Conservation (phyloP, 2,797 vertebrate species). For the Mallotus villosus region DNA sequence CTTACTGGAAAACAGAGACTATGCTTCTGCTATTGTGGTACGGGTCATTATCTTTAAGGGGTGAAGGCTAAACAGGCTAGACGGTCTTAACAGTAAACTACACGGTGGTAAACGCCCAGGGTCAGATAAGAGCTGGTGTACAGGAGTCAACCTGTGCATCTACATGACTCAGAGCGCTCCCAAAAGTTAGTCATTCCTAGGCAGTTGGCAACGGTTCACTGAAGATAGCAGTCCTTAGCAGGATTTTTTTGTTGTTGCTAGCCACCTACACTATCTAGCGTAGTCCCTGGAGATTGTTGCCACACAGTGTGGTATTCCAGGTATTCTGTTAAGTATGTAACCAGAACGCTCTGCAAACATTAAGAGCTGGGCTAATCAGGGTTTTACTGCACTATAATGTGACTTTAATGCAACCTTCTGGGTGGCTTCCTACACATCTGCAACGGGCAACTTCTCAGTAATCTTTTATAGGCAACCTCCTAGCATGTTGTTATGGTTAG, state of each 20-base stretch:
- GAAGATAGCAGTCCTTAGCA: no score
- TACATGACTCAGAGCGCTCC: background rate
- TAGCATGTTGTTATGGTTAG: background rate
- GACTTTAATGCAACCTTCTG: background rate
- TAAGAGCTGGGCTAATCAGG: background rate
- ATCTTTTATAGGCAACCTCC: background rate
- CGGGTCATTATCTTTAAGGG: no score
- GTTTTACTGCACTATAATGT: background rate
- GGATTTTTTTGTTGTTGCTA: no score
- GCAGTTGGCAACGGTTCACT: no score
- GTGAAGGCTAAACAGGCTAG: no score
- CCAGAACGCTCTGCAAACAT: no score
- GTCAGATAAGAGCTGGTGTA: no score
- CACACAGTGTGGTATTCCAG: constrained; percentile 9
- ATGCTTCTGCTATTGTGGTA: no score
- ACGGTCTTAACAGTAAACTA: no score
- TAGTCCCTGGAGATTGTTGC: constrained; percentile 22
- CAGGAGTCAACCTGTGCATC: background rate
- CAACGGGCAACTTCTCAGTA: background rate
- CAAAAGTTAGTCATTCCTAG: background rate
- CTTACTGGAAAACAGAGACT: no score
- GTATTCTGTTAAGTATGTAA: no score
- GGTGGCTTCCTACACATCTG: background rate
- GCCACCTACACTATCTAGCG: background rate
- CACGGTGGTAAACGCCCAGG: no score